Evolutionary conservation across 2,888 invertebrate genomes (phyloP).

Genomic region (Scelioninae gen. 2): DNA sequence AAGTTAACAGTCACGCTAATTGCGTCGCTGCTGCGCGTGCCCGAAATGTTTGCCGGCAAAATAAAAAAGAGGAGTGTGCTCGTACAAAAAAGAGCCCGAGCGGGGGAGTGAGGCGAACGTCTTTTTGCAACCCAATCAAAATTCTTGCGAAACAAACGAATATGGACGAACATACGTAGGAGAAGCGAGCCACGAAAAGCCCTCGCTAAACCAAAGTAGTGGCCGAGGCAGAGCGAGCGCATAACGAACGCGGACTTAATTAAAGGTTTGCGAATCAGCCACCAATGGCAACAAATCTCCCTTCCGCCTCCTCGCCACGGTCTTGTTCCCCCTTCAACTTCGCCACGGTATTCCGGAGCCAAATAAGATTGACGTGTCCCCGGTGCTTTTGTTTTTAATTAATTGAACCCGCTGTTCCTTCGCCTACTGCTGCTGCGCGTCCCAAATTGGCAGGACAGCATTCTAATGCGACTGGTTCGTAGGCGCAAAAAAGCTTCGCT

Average conservation of each 20-base stretch:
- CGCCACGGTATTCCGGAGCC: conserved; percentile 63
- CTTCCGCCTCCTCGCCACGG: conserved; percentile 58
- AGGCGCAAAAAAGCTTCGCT: conserved; percentile 66
- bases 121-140: conserved; percentile 66
- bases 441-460: conserved; percentile 72
- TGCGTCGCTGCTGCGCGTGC: conserved; percentile 59
- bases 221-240: conserved; percentile 59
- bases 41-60: conserved; percentile 58
- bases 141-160: conserved; percentile 62
- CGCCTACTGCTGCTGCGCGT: conserved; percentile 61
- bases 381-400: conserved; percentile 72
- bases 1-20: conserved; percentile 59
- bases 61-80: conserved; percentile 48
- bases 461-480: conserved; percentile 67
- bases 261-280: conserved; percentile 68
- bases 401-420: conserved; percentile 66
- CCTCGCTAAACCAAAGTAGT: conserved; percentile 52
- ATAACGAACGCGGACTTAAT: conserved; percentile 70
- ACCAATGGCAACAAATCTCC: conserved; percentile 67
- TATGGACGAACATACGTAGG: conserved; percentile 53
- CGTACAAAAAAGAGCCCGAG: conserved; percentile 45
- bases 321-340: conserved; percentile 47
- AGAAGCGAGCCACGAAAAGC: conserved; percentile 49
- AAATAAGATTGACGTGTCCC: conserved; percentile 73
- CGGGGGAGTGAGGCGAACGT: conserved; percentile 57